Conservation (phyloP, 2,113 vertebrate species). For the Myrmecophaga tridactyla region DNA sequence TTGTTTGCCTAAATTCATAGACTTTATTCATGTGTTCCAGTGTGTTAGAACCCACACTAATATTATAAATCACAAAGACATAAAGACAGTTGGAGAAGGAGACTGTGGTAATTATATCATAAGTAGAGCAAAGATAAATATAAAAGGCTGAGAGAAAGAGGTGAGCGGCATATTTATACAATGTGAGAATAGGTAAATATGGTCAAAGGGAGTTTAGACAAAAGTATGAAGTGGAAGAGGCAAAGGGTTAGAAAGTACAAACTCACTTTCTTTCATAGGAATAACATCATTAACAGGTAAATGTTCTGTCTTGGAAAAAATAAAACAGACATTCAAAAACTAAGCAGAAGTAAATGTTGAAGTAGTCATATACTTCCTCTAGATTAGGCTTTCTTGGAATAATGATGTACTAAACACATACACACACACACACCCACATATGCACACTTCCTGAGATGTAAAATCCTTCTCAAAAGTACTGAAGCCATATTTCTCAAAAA, state of each 20-base stretch:
- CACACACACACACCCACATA: not conserved
- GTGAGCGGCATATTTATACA: not conserved
- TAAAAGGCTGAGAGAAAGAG: not conserved
- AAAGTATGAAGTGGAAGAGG: not conserved
- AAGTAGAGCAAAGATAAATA: not conserved
- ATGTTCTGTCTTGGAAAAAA: not conserved
- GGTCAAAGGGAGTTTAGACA: not conserved
- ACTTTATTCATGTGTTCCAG: not conserved
- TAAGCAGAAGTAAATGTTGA: not conserved
- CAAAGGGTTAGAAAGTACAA: not conserved
- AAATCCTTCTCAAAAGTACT: not conserved
- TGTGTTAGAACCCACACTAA: not conserved
- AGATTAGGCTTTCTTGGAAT: not conserved
- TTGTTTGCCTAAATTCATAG: not conserved
- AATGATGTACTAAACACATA: not conserved
- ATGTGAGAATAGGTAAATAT: not conserved
- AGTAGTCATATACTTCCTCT: not conserved
- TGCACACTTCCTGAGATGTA: too few relatives aligned
- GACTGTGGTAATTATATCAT: not conserved
- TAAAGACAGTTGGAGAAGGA: not conserved
- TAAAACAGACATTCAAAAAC: not conserved
- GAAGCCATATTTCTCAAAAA: not conserved
- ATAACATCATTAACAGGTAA: not conserved
- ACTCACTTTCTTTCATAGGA: not conserved
- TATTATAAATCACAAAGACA: slow-evolving; percentile 9